Evolutionary conservation across 2,888 invertebrate genomes (phyloP), one percentile per base, ranked within the genome.

Genomic region (Pyrgus malvae): DNA sequence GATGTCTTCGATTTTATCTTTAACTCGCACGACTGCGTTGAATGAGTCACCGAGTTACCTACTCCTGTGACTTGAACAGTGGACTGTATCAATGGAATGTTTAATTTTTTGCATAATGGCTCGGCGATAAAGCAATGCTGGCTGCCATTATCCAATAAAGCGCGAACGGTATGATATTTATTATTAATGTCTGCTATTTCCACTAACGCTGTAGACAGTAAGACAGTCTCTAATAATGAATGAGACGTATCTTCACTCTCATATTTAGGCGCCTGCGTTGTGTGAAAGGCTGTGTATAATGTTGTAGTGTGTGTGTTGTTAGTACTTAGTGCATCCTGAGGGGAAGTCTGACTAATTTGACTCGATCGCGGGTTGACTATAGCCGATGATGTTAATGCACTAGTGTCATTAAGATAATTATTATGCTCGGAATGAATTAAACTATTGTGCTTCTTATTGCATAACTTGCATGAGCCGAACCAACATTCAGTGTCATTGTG

Each of bases 141-240:
- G 25, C 66, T 64, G 1, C 64, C 63, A 31, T 55, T 63, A 27
- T 64, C 64, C 7, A 63, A 37, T 2, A 64, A 42, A 1, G 60
- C 62, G 6, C 65, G 60, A 0, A 25, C 42, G 35, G 53, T 62
- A 12, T 61, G 57, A 53, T 58, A 60, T 29, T 45, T 33, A 29
- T 60, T 56, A 7, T 57, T 23, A 6, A 21, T 31, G 29, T 59
- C 60, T 5, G 50, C 50, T 1, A 62, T 33, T 2, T 61, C 58
- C 8, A 65, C 56, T 37, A 64, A 46, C 3, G 64, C 65, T 3
- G 67, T 67, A 1, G 62, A 63, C 12, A 66, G 41, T 33, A 64
- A 56, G n/a, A 62, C 62, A 1, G 55, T 33, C 11, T 40, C 14
- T 48, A 56, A 41, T 31, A 57, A 50, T 29, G 54, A 55, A 50